Evolutionary conservation across 2,113 vertebrate species (phyloP), one percentile per base, ranked within the genome.

Genomic region (Balaeniceps rex): DNA sequence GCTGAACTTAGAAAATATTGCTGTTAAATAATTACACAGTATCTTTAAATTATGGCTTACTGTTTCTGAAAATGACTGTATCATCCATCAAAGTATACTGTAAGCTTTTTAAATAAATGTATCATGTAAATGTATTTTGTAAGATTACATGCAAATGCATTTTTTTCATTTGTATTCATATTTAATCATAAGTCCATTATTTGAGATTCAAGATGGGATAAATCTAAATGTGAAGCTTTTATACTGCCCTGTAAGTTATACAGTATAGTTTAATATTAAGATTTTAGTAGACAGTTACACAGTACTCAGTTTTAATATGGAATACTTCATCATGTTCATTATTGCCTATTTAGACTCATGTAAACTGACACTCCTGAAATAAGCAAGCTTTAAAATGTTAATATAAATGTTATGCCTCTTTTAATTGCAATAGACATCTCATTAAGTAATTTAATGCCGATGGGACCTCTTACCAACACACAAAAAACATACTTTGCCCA

Each of bases 361-460:
- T 97, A 98, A 98, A 97, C 96, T 69, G 90, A 97, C 95, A 95
- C 86, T 98, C 88, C 94, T 82, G 94, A 96, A 97, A 97, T 96
- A 98, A 97, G 97, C 96, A 98, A 97, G 96, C 96, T 98, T 98
- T 97, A 96, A 97, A 97, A 98, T 61, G 95, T 97, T 98, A 98
- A 98, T 98, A 96, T 94, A 98, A 98, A 97, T 97, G 96, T 96
- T 97, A 98, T 97, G 96, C 96, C 93, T 98, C 91, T 97, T 98
- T 97, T 98, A 98, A 98, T 98, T 98, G 97, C 97, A 98, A 95
- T 94, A 97, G 97, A 98, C 98, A 98, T 94, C 94, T 98, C 97
- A 97, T 98, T 98, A 97, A 97, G 96, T 97, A 97, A 98, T 97
- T 97, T 97, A 97, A 98, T 98, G 92, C 96, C 38, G 28, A 64